Evolutionary conservation across 2,797 vertebrate species (phyloP).

Genomic region (Microtus obscurus): DNA sequence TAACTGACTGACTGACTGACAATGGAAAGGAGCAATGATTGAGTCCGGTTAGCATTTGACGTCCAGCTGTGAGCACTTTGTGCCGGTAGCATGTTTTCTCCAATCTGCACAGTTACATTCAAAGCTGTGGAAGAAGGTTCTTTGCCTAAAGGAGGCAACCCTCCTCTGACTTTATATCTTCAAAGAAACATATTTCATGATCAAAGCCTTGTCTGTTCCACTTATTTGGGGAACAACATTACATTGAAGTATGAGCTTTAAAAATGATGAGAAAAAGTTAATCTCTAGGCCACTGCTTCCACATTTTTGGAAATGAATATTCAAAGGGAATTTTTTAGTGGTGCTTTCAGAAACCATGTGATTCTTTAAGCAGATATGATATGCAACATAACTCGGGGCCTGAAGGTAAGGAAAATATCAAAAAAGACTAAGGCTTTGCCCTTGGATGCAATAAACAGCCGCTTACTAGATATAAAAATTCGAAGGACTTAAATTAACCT

Average conservation of each 20-base stretch:
- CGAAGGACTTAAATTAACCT: conserved; percentile 12
- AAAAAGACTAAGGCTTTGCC: neutral
- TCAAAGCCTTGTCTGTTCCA: conserved; percentile 78
- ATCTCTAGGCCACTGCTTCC: conserved; percentile 53
- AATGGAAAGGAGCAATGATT: neutral
- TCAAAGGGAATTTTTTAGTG: conserved; percentile 42
- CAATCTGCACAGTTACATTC: conserved; percentile 46
- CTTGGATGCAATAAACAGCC: neutral
- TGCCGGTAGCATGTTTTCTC: conserved; percentile 48
- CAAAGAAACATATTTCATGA: conserved; percentile 79
- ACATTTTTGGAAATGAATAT: conserved; percentile 63
- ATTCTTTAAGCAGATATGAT: neutral
- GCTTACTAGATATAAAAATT: neutral
- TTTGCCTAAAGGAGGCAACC: conserved; percentile 73
- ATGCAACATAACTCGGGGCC: neutral
- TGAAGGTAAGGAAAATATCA: neutral
- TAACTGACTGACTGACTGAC: neutral
- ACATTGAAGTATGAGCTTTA: conserved; percentile 70
- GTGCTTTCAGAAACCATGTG: neutral
- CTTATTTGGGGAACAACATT: conserved; percentile 70
- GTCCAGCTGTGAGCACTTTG: conserved; percentile 34
- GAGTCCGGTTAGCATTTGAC: conserved; percentile 12
- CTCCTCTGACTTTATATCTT: conserved; percentile 76
- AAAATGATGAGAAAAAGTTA: conserved; percentile 68
- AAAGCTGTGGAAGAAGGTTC: conserved; percentile 50